Percentiles rank a stretch among this genome's conserved stretches.
Evolutionary conservation across 1,140 invertebrate genomes (phyloP).

Genomic region (Dendroctonus valens): DNA sequence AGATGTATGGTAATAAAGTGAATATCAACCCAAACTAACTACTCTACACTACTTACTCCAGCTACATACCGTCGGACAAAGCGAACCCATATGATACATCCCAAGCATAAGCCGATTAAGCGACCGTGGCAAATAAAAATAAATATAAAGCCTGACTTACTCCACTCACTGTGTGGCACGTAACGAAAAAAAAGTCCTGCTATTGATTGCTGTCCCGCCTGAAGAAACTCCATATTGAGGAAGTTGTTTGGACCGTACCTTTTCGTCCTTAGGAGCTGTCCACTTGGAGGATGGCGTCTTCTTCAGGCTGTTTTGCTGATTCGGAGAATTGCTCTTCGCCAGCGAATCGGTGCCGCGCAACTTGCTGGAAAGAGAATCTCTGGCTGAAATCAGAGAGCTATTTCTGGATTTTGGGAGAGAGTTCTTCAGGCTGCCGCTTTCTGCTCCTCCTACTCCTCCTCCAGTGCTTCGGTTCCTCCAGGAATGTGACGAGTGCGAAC

Average conservation of each 20-base stretch:
- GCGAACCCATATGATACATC: conserved; percentile 4
- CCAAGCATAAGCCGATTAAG: conserved; percentile 39
- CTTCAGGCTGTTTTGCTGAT: conserved; percentile 29
- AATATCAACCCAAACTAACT: conserved; percentile 11
- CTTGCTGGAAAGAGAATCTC: conserved; percentile 61
- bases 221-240: conserved; percentile 67
- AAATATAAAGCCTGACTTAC: conserved; percentile 47
- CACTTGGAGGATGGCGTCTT: conserved; percentile 33
- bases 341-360: conserved; percentile 56
- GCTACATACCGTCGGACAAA: background rate
- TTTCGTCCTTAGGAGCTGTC: conserved; percentile 45
- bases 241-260: conserved; percentile 66
- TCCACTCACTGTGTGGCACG: conserved; percentile 33
- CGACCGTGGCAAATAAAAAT: conserved; percentile 34
- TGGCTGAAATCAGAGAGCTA: conserved; percentile 53
- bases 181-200: conserved; percentile 42
- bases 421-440: conserved; percentile 41
- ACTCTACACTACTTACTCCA: conserved; percentile 11
- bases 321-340: conserved; percentile 32
- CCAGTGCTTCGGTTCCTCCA: conserved; percentile 49
- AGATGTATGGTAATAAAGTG: no score
- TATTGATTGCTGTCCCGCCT: conserved; percentile 54
- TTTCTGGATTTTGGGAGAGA: conserved; percentile 49
- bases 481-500: conserved; percentile 54
- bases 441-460: conserved; percentile 44